Percentiles rank a stretch among this genome's conserved stretches.
phyloP scores from a whole-genome alignment of 2,113 vertebrate genomes.

The Lucifuga dentata region DNA sequence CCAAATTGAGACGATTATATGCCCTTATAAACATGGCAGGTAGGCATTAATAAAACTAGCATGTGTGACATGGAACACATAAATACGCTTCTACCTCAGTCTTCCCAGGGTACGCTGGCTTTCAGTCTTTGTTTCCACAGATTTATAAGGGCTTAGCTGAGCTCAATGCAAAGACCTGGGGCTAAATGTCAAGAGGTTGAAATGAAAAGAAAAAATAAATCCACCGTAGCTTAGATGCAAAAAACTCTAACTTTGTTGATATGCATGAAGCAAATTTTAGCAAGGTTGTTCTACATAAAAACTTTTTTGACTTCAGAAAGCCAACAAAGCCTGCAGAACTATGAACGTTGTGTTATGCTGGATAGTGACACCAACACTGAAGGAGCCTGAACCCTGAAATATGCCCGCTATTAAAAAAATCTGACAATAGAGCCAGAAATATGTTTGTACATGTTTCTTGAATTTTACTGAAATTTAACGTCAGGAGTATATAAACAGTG shows the following conservation, averaged over 20 bases:
- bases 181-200: slow-evolving; percentile 35
- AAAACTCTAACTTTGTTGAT: slow-evolving; percentile 54
- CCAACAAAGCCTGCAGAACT: slow-evolving; percentile 31
- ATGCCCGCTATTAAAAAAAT: slow-evolving; percentile 56
- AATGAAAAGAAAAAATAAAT: slow-evolving; percentile 10
- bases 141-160: slow-evolving; percentile 62
- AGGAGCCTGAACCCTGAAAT: slow-evolving; percentile 61
- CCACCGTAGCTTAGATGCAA: slow-evolving; percentile 46
- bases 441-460: slow-evolving; percentile 50
- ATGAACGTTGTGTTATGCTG: slow-evolving; percentile 46
- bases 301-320: slow-evolving; percentile 43
- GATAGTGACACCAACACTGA: slow-evolving; percentile 34
- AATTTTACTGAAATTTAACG: slow-evolving; percentile 42
- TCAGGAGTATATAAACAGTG: slow-evolving; percentile 40
- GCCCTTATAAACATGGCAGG: slow-evolving; percentile 28
- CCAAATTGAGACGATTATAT: slow-evolving; percentile 49
- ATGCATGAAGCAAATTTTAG: slow-evolving; percentile 57
- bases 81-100: neutral
- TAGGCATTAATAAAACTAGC: slow-evolving; percentile 19
- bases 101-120: neutral
- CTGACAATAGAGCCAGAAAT: slow-evolving; percentile 51
- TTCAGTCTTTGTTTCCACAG: slow-evolving; percentile 19
- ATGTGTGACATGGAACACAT: neutral
- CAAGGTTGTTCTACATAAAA: slow-evolving; percentile 40
- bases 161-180: slow-evolving; percentile 34